Percentiles rank a stretch among this genome's conserved stretches.
Evolutionary conservation across 2,888 invertebrate genomes (phyloP).

Genomic region (Marronus borbonicus): DNA sequence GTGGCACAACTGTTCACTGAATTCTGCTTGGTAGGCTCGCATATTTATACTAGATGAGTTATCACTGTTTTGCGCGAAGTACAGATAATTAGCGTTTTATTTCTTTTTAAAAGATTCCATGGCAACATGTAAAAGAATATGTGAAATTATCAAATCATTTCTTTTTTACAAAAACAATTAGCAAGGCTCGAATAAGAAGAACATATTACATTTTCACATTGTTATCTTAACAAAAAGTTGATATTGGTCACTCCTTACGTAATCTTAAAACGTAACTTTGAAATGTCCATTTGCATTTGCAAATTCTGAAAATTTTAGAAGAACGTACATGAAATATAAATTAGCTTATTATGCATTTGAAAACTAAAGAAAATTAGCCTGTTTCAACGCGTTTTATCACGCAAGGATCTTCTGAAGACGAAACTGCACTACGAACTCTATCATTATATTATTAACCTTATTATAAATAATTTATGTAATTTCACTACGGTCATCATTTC

Average conservation of each 20-base stretch:
- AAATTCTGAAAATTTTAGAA: too few relatives aligned
- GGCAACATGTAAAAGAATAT: neutral
- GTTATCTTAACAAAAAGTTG: too few relatives aligned
- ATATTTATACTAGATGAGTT: conserved; percentile 36
- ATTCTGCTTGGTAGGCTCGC: neutral
- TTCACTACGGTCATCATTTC: neutral
- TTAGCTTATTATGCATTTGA: too few relatives aligned
- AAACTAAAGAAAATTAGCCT: too few relatives aligned
- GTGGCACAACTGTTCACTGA: conserved; percentile 19
- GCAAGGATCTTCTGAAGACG: neutral
- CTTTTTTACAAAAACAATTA: neutral
- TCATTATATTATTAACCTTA: conserved; percentile 6
- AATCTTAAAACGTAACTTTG: too few relatives aligned
- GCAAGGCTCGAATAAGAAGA: neutral
- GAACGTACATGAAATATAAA: too few relatives aligned
- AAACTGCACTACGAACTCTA: neutral
- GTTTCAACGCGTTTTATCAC: neutral
- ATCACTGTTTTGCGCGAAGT: conserved; percentile 26
- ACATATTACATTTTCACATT: neutral
- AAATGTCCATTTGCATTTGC: too few relatives aligned
- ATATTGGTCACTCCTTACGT: too few relatives aligned
- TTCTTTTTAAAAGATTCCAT: neutral
- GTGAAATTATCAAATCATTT: too few relatives aligned
- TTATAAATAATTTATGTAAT: neutral
- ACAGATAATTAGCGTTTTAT: conserved; percentile 17